Percentiles rank a stretch among this genome's conserved stretches.
phyloP scores from a whole-genome alignment of 2,113 vertebrate species.

The Geothlypis trichas region DNA sequence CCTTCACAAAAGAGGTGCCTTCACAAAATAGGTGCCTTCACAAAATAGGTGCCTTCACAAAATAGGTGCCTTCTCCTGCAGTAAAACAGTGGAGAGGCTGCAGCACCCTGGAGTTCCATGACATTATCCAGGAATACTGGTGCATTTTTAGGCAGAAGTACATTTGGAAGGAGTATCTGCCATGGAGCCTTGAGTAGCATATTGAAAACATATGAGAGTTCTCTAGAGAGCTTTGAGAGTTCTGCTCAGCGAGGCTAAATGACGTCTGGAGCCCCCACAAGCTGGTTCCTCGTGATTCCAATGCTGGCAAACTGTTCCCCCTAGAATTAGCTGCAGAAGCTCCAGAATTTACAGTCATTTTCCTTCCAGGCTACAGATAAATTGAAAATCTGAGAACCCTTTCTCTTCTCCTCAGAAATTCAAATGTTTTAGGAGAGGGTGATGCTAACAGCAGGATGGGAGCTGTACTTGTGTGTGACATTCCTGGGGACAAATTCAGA shows the following conservation, averaged over 20 bases:
- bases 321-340: constrained; percentile 30
- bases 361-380: neutral
- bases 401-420: neutral
- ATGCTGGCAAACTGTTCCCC: neutral
- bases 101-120: neutral
- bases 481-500: neutral
- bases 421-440: neutral
- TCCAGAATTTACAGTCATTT: constrained; percentile 16
- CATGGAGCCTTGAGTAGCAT: neutral
- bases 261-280: constrained; percentile 36
- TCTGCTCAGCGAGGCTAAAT: constrained; percentile 40
- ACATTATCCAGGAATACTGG: neutral
- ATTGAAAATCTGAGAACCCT: constrained; percentile 1
- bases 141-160: neutral
- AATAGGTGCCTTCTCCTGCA: neutral
- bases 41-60: too few species aligned
- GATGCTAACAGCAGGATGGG: neutral
- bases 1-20: too few species aligned
- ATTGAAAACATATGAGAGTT: constrained; percentile 5
- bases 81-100: neutral
- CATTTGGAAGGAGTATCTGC: neutral
- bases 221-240: constrained; percentile 7
- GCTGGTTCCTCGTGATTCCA: constrained; percentile 14
- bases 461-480: neutral
- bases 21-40: too few species aligned